phyloP scores from a whole-genome alignment of 2,888 invertebrate species.

The Coelinius sp. region DNA sequence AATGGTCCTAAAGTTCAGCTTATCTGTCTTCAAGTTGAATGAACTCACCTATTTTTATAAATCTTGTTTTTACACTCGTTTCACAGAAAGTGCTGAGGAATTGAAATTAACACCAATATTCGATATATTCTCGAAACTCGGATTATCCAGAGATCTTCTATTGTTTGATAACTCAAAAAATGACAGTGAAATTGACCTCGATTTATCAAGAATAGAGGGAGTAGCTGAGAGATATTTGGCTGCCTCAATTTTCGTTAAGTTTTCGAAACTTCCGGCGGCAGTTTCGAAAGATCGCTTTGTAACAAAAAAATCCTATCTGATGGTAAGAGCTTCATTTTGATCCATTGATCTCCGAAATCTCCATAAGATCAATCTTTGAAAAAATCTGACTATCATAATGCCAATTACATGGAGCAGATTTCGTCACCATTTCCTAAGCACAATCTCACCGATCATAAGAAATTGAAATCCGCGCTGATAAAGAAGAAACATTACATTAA shows the following conservation, averaged over 20 bases:
- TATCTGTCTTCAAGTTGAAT: no score
- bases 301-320: conserved; percentile 76
- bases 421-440: conserved; percentile 79
- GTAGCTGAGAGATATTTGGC: conserved; percentile 72
- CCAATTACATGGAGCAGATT: conserved; percentile 76
- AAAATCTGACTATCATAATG: not conserved
- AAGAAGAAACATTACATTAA: conserved; percentile 77
- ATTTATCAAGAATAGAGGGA: conserved; percentile 74
- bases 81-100: conserved; percentile 74
- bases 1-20: not conserved
- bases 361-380: not conserved
- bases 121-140: conserved; percentile 73
- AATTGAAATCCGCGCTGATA: conserved; percentile 75
- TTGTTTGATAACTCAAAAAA: conserved; percentile 61
- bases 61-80: no score
- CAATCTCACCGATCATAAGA: conserved; percentile 75
- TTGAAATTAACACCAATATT: conserved; percentile 78
- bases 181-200: conserved; percentile 67
- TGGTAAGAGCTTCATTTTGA: conserved; percentile 69
- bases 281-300: no score
- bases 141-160: conserved; percentile 77
- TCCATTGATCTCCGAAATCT: no score
- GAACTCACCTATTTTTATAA: not conserved
- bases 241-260: conserved; percentile 76
- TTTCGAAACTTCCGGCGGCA: no score